Percentiles rank a stretch among this genome's conserved stretches.
Conservation (phyloP, 2,888 invertebrate genomes). For the Tricholauxania praeusta region DNA sequence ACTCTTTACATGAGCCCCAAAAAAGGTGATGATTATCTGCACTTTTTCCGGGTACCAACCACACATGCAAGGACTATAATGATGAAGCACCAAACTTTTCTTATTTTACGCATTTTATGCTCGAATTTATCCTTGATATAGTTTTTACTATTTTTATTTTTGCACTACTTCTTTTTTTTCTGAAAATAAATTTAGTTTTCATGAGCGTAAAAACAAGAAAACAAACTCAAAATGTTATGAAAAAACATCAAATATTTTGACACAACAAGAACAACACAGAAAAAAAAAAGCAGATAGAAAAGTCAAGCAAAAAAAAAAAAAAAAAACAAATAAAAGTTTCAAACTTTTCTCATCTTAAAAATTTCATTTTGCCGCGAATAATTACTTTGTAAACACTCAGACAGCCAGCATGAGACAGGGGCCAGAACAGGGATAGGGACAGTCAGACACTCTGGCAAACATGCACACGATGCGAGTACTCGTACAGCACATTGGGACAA, state of each 20-base stretch:
- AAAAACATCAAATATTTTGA: constrained; percentile 37
- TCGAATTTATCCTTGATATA: not conserved
- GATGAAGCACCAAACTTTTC: too few relatives aligned
- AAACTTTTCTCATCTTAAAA: constrained; percentile 57
- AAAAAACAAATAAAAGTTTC: constrained; percentile 37
- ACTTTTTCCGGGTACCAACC: too few relatives aligned
- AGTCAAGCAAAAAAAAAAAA: not conserved
- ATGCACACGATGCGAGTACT: not conserved
- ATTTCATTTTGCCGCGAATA: constrained; percentile 62
- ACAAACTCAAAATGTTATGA: constrained; percentile 24
- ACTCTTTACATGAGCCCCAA: too few relatives aligned
- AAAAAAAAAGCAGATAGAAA: not conserved
- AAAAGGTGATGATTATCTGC: too few relatives aligned
- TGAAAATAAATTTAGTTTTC: constrained; percentile 9
- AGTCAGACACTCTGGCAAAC: not conserved
- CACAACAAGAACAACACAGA: not conserved
- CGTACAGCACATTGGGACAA: too few relatives aligned
- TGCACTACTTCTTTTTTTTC: not conserved
- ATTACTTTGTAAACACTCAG: constrained; percentile 63
- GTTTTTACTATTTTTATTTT: not conserved
- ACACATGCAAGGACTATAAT: too few relatives aligned
- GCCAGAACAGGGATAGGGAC: constrained; percentile 42
- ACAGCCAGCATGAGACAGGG: constrained; percentile 37
- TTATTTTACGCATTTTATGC: not conserved
- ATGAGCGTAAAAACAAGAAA: not conserved